Conservation (phyloP, 2,888 invertebrate genomes). For the Archaeoteleia sp. region DNA sequence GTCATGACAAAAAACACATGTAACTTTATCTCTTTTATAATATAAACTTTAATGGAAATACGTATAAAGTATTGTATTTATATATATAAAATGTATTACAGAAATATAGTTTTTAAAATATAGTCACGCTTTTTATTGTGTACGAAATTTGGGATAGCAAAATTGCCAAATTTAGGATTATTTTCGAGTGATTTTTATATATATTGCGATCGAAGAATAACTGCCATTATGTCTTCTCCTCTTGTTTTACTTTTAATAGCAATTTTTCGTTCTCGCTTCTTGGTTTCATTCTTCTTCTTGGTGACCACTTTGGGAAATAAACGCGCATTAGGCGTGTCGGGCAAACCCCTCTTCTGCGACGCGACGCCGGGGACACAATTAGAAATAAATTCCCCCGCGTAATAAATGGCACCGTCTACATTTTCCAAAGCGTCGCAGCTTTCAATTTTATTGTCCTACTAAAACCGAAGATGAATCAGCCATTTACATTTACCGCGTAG, state of each 20-base stretch:
- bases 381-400: conserved; percentile 55
- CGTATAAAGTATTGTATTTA: no score
- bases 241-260: conserved; percentile 10
- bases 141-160: no score
- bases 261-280: conserved; percentile 27
- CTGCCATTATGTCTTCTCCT: not conserved
- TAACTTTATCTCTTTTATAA: no score
- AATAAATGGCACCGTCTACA: conserved; percentile 34
- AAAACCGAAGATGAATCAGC: conserved; percentile 15
- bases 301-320: conserved; percentile 49
- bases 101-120: no score
- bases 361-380: conserved; percentile 53
- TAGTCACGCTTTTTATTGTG: no score
- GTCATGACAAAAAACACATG: no score
- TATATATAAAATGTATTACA: no score
- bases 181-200: no score
- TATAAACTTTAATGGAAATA: no score
- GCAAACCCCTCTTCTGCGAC: conserved; percentile 41
- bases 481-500: conserved; percentile 21
- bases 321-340: conserved; percentile 50
- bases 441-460: conserved; percentile 27
- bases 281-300: conserved; percentile 45
- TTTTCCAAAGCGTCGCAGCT: conserved; percentile 24
- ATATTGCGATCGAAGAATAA: not conserved
- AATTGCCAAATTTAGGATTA: no score